Base-by-base conservation (phyloP, 1,140 invertebrate species). In the Drosophila rufa region DNA sequence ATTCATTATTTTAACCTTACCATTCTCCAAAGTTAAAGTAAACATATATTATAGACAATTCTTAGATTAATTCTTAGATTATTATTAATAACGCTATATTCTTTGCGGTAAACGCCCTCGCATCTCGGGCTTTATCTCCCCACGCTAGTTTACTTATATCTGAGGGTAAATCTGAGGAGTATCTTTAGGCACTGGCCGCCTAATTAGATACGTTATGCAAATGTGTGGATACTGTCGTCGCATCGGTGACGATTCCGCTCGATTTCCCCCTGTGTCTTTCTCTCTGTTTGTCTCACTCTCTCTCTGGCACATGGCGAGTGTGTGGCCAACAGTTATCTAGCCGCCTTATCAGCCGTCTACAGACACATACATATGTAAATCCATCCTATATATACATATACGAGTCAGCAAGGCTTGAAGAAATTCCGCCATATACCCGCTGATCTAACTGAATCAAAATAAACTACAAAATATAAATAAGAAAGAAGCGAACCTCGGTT, bases 151-250 rank as follows among this genome's bases (percentile, higher is more conserved):
- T 25, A 60, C 15, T 58, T 22, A 64, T 66, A 50, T 68, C 25
- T 33, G 17, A 15, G 42, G 33, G 19, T 4, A 48, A 40, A 40
- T 38, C 55, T 40, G 42, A 27, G 33, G 46, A 73, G 50, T 51
- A 78, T 62, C 40, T 68, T 67, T 68, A 22, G 42, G 55, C 74
- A 62, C 42, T 64, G 80, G 22, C 51, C 56, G 66, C 40, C 51
- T 82, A 87, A 87, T 90, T 67, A 89, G 80, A 87, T 87, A 87
- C 84, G 73, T 50, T 89, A 87, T 89, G 84, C 77, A 87, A 87
- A 87, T 87, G 47, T 36, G 45, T 17, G 43, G 59, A 75, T 75
- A 48, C 53, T 61, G 64, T 67, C 36, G 75, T 74, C 50, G 59
- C 46, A 43, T 71, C 55, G 45, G 59, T 84, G 77, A 80, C 78